phyloP scores from a whole-genome alignment of 1,140 invertebrate genomes.

The Nasonia giraulti region DNA sequence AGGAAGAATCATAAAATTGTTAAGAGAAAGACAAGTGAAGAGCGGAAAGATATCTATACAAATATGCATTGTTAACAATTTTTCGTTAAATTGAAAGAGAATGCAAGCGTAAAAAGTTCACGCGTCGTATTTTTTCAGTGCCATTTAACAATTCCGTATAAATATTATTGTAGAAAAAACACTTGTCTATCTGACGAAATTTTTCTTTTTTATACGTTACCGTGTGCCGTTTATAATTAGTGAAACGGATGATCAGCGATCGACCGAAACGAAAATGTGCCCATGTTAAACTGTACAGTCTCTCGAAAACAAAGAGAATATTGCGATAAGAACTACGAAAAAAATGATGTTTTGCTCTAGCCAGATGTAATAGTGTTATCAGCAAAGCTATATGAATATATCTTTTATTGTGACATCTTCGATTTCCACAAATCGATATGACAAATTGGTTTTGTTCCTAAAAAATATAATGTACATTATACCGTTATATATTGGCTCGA shows the following conservation, averaged over 20 bases:
- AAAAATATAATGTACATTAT: conserved; percentile 58
- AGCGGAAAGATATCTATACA: conserved; percentile 45
- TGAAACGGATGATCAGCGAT: neutral
- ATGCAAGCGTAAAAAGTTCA: conserved; percentile 54
- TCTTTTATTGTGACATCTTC: conserved; percentile 52
- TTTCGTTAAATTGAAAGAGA: conserved; percentile 44
- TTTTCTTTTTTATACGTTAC: conserved; percentile 34
- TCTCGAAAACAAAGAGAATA: conserved; percentile 25
- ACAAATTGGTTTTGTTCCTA: conserved; percentile 68
- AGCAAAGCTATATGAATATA: conserved; percentile 24
- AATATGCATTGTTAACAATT: conserved; percentile 60
- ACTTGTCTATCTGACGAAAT: neutral
- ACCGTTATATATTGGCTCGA: conserved; percentile 53
- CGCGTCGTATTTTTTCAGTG: conserved; percentile 57
- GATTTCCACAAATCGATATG: conserved; percentile 58
- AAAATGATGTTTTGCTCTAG: conserved; percentile 25
- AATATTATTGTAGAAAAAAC: neutral
- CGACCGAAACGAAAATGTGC: conserved; percentile 40
- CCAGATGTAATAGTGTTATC: conserved; percentile 29
- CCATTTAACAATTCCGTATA: conserved; percentile 58
- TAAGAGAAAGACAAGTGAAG: conserved; percentile 41
- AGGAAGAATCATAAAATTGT: conserved; percentile 35
- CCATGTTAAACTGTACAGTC: conserved; percentile 36
- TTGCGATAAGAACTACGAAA: neutral
- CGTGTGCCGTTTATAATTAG: neutral